These are phyloP conservation scores for Sebastes iracundus DNA, from an alignment of 2,797 vertebrate species.

Conservation along the genomic window DNA sequence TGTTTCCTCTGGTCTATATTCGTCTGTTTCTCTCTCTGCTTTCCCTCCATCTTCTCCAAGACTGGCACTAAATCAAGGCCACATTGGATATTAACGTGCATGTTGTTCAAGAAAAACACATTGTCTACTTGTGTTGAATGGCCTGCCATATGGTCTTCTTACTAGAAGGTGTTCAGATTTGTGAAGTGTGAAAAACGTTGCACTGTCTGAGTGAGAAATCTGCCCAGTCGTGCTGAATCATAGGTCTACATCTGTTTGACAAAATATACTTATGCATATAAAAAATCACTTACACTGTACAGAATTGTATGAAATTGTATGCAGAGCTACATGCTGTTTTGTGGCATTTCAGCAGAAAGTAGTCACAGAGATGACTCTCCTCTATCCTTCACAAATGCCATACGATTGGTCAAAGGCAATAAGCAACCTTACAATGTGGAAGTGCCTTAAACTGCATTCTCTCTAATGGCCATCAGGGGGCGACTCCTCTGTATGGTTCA, in stretches of 20 bases:
- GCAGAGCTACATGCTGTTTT: neutral
- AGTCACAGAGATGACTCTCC: neutral
- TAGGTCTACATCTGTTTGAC: neutral
- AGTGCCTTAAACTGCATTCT: neutral
- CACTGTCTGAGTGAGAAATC: neutral
- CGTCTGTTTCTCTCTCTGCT: neutral
- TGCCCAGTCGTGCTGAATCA: neutral
- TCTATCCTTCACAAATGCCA: neutral
- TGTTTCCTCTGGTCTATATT: constrained; percentile 15
- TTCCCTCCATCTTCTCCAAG: neutral
- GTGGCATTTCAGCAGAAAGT: neutral
- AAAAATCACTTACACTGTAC: neutral
- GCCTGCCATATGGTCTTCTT: neutral
- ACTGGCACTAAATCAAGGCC: constrained; percentile 12
- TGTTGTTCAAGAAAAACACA: neutral
- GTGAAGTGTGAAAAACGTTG: neutral
- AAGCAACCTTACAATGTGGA: neutral
- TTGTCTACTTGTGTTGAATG: neutral
- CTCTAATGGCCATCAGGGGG: neutral
- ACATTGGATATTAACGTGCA: constrained; percentile 3
- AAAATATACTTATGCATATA: neutral
- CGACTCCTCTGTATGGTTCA: neutral
- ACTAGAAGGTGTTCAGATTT: neutral
- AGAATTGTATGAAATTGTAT: neutral
- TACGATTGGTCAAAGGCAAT: neutral